A percentile compares a stretch with the other conserved stretches of the same genome.
These are phyloP conservation scores for Syngnathus acus DNA, from an alignment of 2,797 vertebrate species.

Conservation along the genomic window DNA sequence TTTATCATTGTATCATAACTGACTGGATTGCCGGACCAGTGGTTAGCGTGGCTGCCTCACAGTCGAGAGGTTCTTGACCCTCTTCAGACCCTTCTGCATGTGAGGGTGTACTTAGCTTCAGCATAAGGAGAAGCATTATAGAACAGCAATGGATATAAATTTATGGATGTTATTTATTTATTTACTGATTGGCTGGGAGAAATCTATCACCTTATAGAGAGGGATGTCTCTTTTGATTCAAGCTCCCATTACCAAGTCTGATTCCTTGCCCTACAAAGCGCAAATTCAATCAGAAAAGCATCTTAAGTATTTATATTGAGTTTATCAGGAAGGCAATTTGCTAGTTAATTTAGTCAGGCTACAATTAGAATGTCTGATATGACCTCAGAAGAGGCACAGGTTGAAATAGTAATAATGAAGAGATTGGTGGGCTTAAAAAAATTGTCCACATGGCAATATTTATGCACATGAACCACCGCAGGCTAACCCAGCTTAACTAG, in stretches of 20 bases:
- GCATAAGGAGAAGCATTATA: too few relatives aligned
- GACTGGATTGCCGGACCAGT: not conserved
- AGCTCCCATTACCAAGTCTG: not conserved
- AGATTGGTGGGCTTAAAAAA: not conserved
- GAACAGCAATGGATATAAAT: too few relatives aligned
- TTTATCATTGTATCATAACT: not conserved
- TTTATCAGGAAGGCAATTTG: not conserved
- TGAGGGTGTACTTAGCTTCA: not conserved
- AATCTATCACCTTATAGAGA: not conserved
- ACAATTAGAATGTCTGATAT: not conserved
- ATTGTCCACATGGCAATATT: constrained; percentile 25
- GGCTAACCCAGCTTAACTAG: constrained; percentile 55
- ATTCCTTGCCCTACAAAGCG: not conserved
- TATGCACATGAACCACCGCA: constrained; percentile 44
- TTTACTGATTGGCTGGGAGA: not conserved
- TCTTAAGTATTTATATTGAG: not conserved
- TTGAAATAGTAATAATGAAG: not conserved
- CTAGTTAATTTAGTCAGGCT: not conserved
- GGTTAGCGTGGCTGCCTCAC: not conserved
- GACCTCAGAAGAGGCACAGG: not conserved
- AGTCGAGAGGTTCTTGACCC: not conserved
- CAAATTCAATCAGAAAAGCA: not conserved
- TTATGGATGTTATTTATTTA: not conserved
- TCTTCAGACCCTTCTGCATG: not conserved
- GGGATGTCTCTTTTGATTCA: not conserved